Conservation (phyloP, 1,140 invertebrate genomes). For the Antheraea mylitta region DNA sequence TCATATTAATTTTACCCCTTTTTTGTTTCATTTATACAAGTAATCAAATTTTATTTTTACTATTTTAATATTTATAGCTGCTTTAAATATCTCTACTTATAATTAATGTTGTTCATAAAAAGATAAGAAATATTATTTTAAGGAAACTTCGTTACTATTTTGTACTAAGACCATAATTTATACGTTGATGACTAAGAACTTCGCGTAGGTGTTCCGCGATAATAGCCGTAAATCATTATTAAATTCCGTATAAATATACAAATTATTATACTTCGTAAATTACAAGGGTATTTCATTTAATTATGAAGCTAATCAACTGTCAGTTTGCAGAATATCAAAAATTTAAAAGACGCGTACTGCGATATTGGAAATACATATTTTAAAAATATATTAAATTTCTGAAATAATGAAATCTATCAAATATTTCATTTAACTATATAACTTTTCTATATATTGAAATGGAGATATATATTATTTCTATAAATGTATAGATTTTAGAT, state of each 20-base stretch:
- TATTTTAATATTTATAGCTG: not conserved
- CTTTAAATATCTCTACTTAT: not conserved
- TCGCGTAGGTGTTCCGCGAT: not conserved
- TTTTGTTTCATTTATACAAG: no score
- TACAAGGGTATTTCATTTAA: slow-evolving; percentile 10
- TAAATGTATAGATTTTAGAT: no score
- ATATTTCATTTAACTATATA: not conserved
- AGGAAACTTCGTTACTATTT: not conserved
- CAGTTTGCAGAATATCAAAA: slow-evolving; percentile 1
- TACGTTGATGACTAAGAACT: not conserved
- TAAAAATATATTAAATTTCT: not conserved
- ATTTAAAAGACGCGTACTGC: not conserved
- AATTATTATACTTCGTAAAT: not conserved
- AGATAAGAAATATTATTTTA: not conserved
- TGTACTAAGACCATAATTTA: not conserved
- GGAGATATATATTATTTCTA: no score
- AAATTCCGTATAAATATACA: no score
- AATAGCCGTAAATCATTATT: not conserved
- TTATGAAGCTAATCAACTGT: slow-evolving; percentile 4
- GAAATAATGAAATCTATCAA: not conserved
- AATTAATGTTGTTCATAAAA: not conserved
- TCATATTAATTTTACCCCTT: no score
- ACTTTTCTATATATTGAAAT: no score
- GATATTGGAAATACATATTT: not conserved
- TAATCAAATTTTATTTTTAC: no score